phyloP scores from a whole-genome alignment of 2,888 invertebrate genomes.

The Neocrepidodera transversa region DNA sequence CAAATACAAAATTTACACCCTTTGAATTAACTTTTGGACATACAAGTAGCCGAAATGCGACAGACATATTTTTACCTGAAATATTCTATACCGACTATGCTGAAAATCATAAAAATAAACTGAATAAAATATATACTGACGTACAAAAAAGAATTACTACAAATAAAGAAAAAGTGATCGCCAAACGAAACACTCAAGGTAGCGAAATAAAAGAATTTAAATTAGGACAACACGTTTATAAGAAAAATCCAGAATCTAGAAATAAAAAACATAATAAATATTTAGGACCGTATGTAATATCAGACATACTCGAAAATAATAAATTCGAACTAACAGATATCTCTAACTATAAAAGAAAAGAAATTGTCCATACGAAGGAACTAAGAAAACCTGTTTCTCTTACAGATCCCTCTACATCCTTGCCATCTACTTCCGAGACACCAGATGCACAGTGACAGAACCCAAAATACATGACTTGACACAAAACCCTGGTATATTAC shows the following conservation, averaged over 20 bases:
- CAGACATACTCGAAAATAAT: no score
- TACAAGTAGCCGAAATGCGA: slow-evolving; percentile 21
- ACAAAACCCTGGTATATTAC: no score
- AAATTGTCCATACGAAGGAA: no score
- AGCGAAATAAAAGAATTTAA: not conserved
- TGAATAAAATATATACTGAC: slow-evolving; percentile 9
- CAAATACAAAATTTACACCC: slow-evolving; percentile 10
- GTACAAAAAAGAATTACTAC: slow-evolving; percentile 8
- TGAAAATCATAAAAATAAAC: slow-evolving; percentile 23
- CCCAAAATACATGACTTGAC: no score
- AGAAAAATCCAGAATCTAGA: slow-evolving; percentile 9
- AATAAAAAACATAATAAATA: slow-evolving; percentile 28
- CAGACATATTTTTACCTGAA: slow-evolving; percentile 18
- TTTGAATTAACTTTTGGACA: slow-evolving; percentile 22
- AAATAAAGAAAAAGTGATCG: slow-evolving; percentile 12
- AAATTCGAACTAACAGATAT: no score
- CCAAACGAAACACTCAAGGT: slow-evolving; percentile 11
- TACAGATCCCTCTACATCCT: no score
- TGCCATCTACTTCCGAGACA: no score
- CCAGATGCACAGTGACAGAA: no score
- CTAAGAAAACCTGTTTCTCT: no score
- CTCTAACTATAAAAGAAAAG: no score
- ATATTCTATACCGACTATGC: slow-evolving; percentile 26
- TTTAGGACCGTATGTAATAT: slow-evolving; percentile 11
- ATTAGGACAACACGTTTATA: slow-evolving; percentile 19